These are phyloP conservation scores for Drosophila athabasca DNA, from an alignment of 1,140 invertebrate genomes.

Conservation along the genomic window DNA sequence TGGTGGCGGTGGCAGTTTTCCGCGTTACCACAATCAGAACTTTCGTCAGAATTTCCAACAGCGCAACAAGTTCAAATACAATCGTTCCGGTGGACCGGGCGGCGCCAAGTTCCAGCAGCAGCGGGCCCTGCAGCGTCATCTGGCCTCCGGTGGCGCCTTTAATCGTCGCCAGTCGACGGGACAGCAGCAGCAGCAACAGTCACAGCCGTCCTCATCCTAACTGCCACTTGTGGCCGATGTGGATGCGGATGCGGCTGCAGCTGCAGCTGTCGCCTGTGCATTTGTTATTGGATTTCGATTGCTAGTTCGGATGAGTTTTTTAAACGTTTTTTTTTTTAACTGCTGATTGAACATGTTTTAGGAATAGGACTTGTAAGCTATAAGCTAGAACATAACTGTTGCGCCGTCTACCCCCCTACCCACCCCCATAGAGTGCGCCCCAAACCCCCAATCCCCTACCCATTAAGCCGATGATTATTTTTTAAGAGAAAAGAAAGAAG, in stretches of 20 bases:
- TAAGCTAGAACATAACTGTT: constrained; percentile 71
- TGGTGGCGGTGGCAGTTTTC: constrained; percentile 23
- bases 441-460: constrained; percentile 2
- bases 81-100: constrained; percentile 58
- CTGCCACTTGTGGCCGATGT: constrained; percentile 39
- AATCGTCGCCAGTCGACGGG: constrained; percentile 52
- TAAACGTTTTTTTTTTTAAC: constrained; percentile 73
- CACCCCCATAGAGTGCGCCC: not conserved
- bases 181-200: constrained; percentile 60
- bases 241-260: constrained; percentile 7
- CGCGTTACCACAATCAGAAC: constrained; percentile 60
- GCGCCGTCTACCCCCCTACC: constrained; percentile 2
- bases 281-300: constrained; percentile 54
- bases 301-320: constrained; percentile 61
- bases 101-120: constrained; percentile 65
- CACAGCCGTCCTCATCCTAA: constrained; percentile 68
- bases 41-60: constrained; percentile 74
- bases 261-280: constrained; percentile 28
- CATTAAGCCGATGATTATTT: constrained; percentile 24
- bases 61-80: constrained; percentile 77
- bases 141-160: constrained; percentile 61
- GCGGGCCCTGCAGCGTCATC: constrained; percentile 63
- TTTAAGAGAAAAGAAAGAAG: constrained; percentile 12
- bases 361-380: constrained; percentile 63
- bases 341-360: constrained; percentile 67